Conservation (phyloP, 2,113 vertebrate species). For the Chaetodon auriga region DNA sequence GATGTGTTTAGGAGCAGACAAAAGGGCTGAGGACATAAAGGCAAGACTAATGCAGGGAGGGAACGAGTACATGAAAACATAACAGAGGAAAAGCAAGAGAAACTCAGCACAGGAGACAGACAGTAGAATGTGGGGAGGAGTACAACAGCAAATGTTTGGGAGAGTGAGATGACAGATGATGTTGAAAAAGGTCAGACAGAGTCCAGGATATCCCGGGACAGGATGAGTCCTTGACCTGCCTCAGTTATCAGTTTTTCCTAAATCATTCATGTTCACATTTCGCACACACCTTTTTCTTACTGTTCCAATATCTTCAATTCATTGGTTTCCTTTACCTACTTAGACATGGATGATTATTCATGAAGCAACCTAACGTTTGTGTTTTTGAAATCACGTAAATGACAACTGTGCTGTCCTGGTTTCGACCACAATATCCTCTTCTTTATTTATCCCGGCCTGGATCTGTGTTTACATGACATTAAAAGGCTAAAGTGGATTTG, state of each 20-base stretch:
- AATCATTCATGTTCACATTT: slow-evolving; percentile 2
- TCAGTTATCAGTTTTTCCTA: slow-evolving; percentile 17
- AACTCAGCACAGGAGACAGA: slow-evolving; percentile 2
- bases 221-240: slow-evolving; percentile 41
- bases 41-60: background rate
- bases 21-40: background rate
- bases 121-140: background rate
- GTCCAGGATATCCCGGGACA: slow-evolving; percentile 51
- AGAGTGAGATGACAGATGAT: background rate
- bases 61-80: background rate
- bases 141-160: slow-evolving; percentile 1
- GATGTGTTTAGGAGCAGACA: background rate
- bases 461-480: background rate
- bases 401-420: background rate
- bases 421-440: background rate
- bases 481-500: background rate
- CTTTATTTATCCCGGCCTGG: background rate
- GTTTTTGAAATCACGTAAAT: background rate
- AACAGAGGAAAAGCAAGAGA: background rate
- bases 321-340: background rate
- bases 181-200: slow-evolving; percentile 5
- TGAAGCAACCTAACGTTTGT: slow-evolving; percentile 1
- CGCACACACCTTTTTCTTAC: background rate
- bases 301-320: background rate
- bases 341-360: background rate